phyloP scores from a whole-genome alignment of 1,140 invertebrate genomes.

The Leguminivora glycinivorella region DNA sequence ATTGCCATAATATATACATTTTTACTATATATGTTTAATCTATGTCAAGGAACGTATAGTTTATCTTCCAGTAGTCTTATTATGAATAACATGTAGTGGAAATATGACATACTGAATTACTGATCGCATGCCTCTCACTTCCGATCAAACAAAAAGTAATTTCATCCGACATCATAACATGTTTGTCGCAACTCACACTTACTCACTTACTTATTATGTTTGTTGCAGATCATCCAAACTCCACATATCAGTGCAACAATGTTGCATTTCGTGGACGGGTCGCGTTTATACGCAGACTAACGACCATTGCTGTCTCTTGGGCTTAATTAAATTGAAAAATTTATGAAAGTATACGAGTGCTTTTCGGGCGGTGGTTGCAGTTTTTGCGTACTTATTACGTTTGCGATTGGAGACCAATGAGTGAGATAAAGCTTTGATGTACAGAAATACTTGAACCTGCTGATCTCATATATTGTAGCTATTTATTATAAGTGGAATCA shows the following conservation, averaged over 20 bases:
- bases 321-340: conserved; percentile 64
- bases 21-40: no score
- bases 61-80: no score
- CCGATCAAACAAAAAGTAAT: neutral
- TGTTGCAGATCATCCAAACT: conserved; percentile 23
- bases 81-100: no score
- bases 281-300: conserved; percentile 43
- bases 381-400: conserved; percentile 16
- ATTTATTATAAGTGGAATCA: conserved; percentile 6
- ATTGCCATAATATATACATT: no score
- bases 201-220: neutral
- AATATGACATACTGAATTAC: neutral
- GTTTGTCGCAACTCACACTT: conserved; percentile 13
- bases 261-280: conserved; percentile 41
- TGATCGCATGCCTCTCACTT: neutral
- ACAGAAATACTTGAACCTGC: conserved; percentile 6
- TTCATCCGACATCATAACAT: conserved; percentile 1
- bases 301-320: conserved; percentile 42
- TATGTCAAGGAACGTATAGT: no score
- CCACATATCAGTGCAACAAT: conserved; percentile 44
- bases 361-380: conserved; percentile 35
- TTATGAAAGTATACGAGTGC: conserved; percentile 43
- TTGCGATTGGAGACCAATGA: neutral
- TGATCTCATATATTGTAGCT: neutral
- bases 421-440: conserved; percentile 10